Conservation (phyloP, 1,140 invertebrate genomes). For the Adoxophyes honmai region DNA sequence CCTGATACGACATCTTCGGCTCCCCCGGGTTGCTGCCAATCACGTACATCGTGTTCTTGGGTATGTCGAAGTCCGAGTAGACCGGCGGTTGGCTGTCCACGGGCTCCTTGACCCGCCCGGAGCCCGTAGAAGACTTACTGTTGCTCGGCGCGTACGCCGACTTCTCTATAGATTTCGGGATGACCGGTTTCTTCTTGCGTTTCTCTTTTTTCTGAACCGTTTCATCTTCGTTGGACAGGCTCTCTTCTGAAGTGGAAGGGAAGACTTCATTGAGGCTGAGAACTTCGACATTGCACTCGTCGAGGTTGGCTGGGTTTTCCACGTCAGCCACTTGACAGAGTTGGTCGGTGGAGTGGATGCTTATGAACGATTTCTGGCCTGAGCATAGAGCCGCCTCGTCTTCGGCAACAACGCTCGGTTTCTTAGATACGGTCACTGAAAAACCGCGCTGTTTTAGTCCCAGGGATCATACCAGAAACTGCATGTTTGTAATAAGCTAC, state of each 20-base stretch:
- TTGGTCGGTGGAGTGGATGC: conserved; percentile 71
- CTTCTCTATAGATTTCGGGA: conserved; percentile 36
- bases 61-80: conserved; percentile 62
- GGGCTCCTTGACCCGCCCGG: conserved; percentile 39
- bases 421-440: conserved; percentile 62
- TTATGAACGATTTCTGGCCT: conserved; percentile 65
- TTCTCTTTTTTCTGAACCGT: conserved; percentile 37
- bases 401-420: conserved; percentile 42
- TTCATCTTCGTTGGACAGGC: conserved; percentile 60
- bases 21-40: conserved; percentile 68
- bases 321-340: conserved; percentile 48
- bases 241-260: conserved; percentile 68
- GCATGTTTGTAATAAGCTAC: too few relatives aligned
- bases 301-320: conserved; percentile 40
- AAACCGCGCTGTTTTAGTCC: not conserved
- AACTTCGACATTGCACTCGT: conserved; percentile 66
- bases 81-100: conserved; percentile 45
- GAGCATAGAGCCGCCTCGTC: conserved; percentile 38
- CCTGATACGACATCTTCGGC: conserved; percentile 65
- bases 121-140: conserved; percentile 57
- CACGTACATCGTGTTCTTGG: conserved; percentile 63
- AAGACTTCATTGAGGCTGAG: conserved; percentile 66
- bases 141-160: conserved; percentile 49
- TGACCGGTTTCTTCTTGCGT: conserved; percentile 30
- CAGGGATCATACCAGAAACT: too few relatives aligned